phyloP scores from a whole-genome alignment of 2,888 invertebrate genomes.

The Biston stratarius region DNA sequence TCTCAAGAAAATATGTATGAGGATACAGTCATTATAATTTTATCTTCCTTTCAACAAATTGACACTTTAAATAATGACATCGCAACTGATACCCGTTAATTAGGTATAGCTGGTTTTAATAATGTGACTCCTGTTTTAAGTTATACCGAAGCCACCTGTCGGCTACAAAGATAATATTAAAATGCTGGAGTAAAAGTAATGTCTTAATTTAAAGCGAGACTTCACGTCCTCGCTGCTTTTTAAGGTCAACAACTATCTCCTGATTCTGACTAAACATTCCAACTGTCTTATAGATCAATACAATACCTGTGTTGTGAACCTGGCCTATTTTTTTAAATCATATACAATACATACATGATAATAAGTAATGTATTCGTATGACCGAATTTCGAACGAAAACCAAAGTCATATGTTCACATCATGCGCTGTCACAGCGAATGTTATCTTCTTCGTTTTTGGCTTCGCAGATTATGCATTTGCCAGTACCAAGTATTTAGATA shows the following conservation, averaged over 20 bases:
- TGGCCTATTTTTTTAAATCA: too few species aligned
- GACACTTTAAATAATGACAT: conserved; percentile 19
- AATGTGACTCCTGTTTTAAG: conserved; percentile 11
- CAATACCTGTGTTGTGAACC: conserved; percentile 14
- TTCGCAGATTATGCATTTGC: too few species aligned
- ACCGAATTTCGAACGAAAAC: too few species aligned
- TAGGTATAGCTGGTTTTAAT: conserved; percentile 24
- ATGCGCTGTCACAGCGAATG: background rate
- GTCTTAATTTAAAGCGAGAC: conserved; percentile 50
- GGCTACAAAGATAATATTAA: conserved; percentile 9
- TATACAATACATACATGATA: too few species aligned
- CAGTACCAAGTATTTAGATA: too few species aligned
- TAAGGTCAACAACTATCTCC: conserved; percentile 82
- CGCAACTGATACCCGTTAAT: conserved; percentile 16
- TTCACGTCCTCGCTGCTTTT: conserved; percentile 71
- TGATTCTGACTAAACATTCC: conserved; percentile 55
- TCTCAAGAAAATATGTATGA: background rate
- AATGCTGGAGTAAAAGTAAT: conserved; percentile 33
- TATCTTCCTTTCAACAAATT: conserved; percentile 14
- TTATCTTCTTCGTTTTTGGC: background rate
- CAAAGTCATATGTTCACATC: too few species aligned
- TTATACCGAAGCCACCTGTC: conserved; percentile 11
- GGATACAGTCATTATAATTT: conserved; percentile 25
- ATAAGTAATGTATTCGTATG: too few species aligned
- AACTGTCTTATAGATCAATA: conserved; percentile 41